A percentile compares a stretch with the other conserved stretches of the same genome.
These are phyloP conservation scores for Myotis davidii DNA, from an alignment of 2,113 vertebrate genomes.

Conservation along the genomic window DNA sequence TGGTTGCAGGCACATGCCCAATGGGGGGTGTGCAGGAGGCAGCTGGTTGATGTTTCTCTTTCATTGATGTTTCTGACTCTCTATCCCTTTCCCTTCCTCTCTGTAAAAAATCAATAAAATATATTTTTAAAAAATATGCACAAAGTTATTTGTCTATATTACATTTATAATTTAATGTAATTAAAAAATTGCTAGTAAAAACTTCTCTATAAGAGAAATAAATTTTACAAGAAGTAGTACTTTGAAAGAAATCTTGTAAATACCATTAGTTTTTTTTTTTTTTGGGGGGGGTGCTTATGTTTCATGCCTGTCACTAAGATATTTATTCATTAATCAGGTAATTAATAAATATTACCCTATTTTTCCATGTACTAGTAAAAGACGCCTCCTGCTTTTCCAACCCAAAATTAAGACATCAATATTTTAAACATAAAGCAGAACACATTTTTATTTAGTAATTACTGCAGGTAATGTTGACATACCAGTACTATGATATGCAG, in stretches of 20 bases:
- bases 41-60: too few species aligned
- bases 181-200: not conserved
- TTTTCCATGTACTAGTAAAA: too few species aligned
- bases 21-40: too few species aligned
- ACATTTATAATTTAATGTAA: not conserved
- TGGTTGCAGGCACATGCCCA: too few species aligned
- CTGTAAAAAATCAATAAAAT: not conserved
- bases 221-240: not conserved
- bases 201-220: not conserved
- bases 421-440: too few species aligned
- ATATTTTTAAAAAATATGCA: not conserved
- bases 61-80: too few species aligned
- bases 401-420: too few species aligned
- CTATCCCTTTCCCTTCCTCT: too few species aligned
- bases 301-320: not conserved
- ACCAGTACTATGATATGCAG: too few species aligned
- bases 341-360: not conserved
- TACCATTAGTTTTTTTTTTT: not conserved
- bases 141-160: not conserved
- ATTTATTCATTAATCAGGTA: not conserved
- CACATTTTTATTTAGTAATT: too few species aligned
- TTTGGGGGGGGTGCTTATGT: accelerated
- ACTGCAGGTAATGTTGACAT: too few species aligned
- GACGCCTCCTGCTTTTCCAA: too few species aligned
- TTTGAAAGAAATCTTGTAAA: not conserved